Percentiles rank a stretch among this genome's conserved stretches.
Evolutionary conservation across 2,113 vertebrate genomes (phyloP).

Genomic region (Megaceryle maxima): DNA sequence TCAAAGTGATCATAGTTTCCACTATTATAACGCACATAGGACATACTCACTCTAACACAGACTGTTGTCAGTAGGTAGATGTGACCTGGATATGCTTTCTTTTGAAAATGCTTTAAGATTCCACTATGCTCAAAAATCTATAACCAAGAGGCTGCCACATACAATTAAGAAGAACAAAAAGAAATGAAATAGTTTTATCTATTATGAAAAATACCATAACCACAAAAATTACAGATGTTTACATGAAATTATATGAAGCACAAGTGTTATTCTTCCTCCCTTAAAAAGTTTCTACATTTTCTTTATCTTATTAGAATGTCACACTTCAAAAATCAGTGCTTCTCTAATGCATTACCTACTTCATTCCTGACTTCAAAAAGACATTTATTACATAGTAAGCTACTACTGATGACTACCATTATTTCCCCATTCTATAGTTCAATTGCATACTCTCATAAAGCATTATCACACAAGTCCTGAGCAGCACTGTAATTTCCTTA

Average conservation of each 20-base stretch:
- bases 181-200: background rate
- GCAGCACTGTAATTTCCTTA: conserved; percentile 4
- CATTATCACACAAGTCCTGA: background rate
- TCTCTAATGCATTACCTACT: background rate
- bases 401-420: background rate
- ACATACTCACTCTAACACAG: background rate
- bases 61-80: background rate
- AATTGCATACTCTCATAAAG: background rate
- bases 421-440: background rate
- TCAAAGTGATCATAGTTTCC: background rate
- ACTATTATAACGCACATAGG: background rate
- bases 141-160: background rate
- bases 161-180: background rate
- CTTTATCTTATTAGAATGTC: background rate
- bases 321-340: background rate
- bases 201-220: background rate
- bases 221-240: background rate
- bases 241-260: background rate
- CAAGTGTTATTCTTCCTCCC: background rate
- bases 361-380: background rate
- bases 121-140: background rate
- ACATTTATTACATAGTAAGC: background rate
- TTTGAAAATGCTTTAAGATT: background rate
- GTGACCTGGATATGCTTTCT: background rate
- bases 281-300: background rate